Evolutionary conservation across 2,797 vertebrate species (phyloP), one percentile per base, ranked within the genome.

Genomic region (Anniella stebbinsi): DNA sequence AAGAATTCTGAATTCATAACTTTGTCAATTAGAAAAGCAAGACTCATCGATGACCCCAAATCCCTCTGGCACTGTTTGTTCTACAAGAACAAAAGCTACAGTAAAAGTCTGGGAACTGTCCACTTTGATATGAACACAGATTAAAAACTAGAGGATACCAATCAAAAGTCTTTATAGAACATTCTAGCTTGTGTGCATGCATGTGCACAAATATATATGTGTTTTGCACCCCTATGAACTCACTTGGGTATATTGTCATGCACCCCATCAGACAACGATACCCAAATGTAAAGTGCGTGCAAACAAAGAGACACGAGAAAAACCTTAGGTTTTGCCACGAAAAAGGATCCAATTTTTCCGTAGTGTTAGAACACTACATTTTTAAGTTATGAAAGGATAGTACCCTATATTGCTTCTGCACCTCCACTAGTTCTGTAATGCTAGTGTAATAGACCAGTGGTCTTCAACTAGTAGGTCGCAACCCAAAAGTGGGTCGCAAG

Each of bases 1-100:
- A 48, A 86, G 21, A 89, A 60, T 69, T 80, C 76, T 48, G 36
- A 86, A 72, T 48, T 38, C 25, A 72, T 17, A 78, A 33, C 11
- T 25, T 21, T 63, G 38, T 80, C 66, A 86, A 80, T 72, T 72
- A 80, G 66, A 88, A 87, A 87, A 38, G 63, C 11, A 38, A 17
- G 60, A 75, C 4, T 66, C 30, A 88, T 41, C 13, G 33, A 76
- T 73, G 36, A 84, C 18, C 11, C 72, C 17, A 15, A 80, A 75
- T 69, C 33, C n/a, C 33, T 69, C 30, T 15, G 25, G 67, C 12
- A 57, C 7, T n/a, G 63, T 33, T 41, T 82, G 78, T 82, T 45
- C 5, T 17, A 60, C 17, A 45, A 54, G 45, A 45, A 70, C 21
- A 80, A 51, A 80, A 45, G 30, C 30, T 48, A 48, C 5, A 70